Conservation (phyloP, 2,888 invertebrate genomes). For the Rotaria macrura region DNA sequence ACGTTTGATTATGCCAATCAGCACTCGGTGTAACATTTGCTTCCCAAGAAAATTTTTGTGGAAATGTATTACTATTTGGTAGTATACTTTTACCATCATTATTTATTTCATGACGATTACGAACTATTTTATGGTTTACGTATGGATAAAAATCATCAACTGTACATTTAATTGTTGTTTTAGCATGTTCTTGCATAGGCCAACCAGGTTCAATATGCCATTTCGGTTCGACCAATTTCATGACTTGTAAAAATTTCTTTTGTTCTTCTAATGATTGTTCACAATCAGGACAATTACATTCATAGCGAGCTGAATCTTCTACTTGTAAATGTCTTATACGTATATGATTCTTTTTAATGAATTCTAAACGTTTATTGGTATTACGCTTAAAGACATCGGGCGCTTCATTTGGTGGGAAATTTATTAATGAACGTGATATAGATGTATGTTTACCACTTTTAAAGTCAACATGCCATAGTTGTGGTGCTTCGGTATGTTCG, state of each 20-base stretch:
- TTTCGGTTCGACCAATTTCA: neutral
- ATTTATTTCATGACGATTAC: neutral
- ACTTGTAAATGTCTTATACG: neutral
- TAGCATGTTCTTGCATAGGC: neutral
- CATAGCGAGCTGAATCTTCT: neutral
- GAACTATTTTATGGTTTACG: neutral
- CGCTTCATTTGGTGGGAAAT: neutral
- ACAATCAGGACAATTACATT: slow-evolving; percentile 11
- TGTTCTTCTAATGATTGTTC: neutral
- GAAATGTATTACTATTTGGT: neutral
- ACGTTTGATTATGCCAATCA: neutral
- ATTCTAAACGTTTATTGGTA: neutral
- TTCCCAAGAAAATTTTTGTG: neutral
- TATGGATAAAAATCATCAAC: slow-evolving; percentile 10
- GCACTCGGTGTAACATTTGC: neutral
- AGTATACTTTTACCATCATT: neutral
- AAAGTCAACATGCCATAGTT: neutral
- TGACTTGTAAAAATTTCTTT: neutral
- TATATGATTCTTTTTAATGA: neutral
- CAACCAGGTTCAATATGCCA: neutral
- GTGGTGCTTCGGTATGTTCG: neutral
- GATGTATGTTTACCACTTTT: neutral
- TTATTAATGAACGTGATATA: neutral
- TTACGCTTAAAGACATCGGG: neutral
- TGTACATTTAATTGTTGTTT: neutral